Evolutionary conservation across 2,797 vertebrate species (phyloP).

Genomic region (Centroberyx gerrardi): DNA sequence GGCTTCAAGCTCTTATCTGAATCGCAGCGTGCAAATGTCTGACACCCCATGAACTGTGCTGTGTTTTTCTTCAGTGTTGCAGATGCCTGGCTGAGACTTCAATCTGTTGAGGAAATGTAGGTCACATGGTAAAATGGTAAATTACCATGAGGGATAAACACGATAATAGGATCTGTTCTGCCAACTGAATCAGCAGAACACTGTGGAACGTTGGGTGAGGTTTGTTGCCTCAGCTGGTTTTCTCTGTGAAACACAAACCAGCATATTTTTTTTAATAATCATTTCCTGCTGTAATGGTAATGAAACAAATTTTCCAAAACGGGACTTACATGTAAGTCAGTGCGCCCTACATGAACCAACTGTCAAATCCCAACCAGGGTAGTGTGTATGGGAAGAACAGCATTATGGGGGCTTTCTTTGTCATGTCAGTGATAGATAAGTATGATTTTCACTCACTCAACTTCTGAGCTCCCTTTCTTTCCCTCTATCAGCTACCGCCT

Average conservation of each 20-base stretch:
- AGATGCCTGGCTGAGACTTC: constrained; percentile 25
- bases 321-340: background rate
- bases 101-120: constrained; percentile 54
- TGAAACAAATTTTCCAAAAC: constrained; percentile 10
- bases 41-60: background rate
- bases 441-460: too few species aligned
- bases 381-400: too few species aligned
- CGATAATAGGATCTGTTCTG: constrained; percentile 69
- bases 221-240: constrained; percentile 54
- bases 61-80: constrained; percentile 4
- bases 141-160: constrained; percentile 71
- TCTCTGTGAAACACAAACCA: constrained; percentile 54
- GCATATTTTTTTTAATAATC: constrained; percentile 38
- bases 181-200: constrained; percentile 58
- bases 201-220: constrained; percentile 26
- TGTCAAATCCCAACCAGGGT: too few species aligned
- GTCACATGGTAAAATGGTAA: constrained; percentile 55
- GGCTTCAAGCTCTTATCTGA: constrained; percentile 44
- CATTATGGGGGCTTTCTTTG: too few species aligned
- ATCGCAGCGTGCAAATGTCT: constrained; percentile 39
- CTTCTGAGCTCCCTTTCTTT: too few species aligned
- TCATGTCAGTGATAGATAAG: too few species aligned
- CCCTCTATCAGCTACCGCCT: background rate
- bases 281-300: constrained; percentile 17
- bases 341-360: too few species aligned